Evolutionary conservation across 53 echinoderm and acorn worm genomes (phyloP), one percentile per base, ranked within the genome.

Genomic region (Luidia sarsii): DNA sequence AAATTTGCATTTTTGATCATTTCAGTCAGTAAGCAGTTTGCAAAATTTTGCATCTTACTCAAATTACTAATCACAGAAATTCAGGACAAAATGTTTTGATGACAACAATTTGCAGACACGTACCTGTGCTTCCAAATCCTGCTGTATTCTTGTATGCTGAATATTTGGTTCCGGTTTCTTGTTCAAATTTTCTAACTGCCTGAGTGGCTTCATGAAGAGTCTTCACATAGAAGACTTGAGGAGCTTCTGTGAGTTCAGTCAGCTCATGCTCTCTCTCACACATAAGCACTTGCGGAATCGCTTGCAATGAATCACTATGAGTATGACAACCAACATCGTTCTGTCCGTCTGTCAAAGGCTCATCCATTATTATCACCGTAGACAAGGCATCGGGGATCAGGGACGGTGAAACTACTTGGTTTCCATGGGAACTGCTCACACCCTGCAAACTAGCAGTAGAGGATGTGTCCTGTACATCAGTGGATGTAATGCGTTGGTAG

Each of bases 81-180:
- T n/a, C n/a, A n/a, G n/a, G n/a, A n/a, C n/a, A n/a, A n/a, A n/a
- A n/a, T n/a, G n/a, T n/a, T n/a, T n/a, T n/a, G n/a, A n/a, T n/a
- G n/a, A n/a, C n/a, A n/a, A n/a, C n/a, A n/a, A n/a, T n/a, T n/a
- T n/a, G n/a, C n/a, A 52, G n/a, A 18, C 36, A 35, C 48, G 35
- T 52, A 71, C 71, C 71, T 13, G 71, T 71, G 13, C 53, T 71
- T 53, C 71, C 71, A 71, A 71, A 71, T 53, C 71, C 71, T 8
- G 71, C 71, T 2, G 71, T 71, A 38, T 35, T 71, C 36, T 71
- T 71, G 33, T 71, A 71, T 10, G 51, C 51, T 21, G 33, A 48
- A 30, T 71, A 71, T 22, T 71, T 71, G 7, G 71, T 52, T 51
- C 71, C 71, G 3, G 71, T 71, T 71, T 71, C 33, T 53, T 71